Conservation (phyloP, 1,140 invertebrate genomes). For the Heliconius hewitsoni region DNA sequence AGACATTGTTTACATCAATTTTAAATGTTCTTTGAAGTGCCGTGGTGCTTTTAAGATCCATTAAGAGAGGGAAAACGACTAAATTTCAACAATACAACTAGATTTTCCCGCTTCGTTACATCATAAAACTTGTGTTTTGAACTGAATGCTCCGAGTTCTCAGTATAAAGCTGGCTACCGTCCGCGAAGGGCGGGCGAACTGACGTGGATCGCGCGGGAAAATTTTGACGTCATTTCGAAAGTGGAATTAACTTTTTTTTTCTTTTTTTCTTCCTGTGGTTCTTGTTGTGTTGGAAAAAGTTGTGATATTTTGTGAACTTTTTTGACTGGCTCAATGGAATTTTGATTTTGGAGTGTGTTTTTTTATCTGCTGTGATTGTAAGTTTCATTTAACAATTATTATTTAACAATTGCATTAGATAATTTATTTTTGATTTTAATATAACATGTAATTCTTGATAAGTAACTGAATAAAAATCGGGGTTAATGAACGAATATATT, state of each 20-base stretch:
- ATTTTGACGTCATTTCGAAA: slow-evolving; percentile 5
- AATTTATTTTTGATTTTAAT: too few relatives aligned
- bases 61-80: slow-evolving; percentile 22
- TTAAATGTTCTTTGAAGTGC: slow-evolving; percentile 20
- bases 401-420: too few relatives aligned
- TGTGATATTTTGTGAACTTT: neutral
- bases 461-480: too few relatives aligned
- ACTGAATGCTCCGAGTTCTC: slow-evolving; percentile 15
- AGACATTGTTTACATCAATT: neutral
- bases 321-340: neutral
- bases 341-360: neutral
- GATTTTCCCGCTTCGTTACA: slow-evolving; percentile 29
- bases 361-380: neutral
- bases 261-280: slow-evolving; percentile 1
- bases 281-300: neutral
- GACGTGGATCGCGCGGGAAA: slow-evolving; percentile 12
- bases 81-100: slow-evolving; percentile 15
- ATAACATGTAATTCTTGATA: too few relatives aligned
- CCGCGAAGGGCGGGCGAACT: slow-evolving; percentile 28
- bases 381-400: neutral
- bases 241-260: slow-evolving; percentile 21
- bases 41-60: slow-evolving; percentile 22
- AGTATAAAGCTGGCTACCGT: slow-evolving; percentile 31
- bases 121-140: slow-evolving; percentile 20
- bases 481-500: too few relatives aligned